Evolutionary conservation across 2,113 vertebrate genomes (phyloP).

Genomic region (Hydropotes inermis): DNA sequence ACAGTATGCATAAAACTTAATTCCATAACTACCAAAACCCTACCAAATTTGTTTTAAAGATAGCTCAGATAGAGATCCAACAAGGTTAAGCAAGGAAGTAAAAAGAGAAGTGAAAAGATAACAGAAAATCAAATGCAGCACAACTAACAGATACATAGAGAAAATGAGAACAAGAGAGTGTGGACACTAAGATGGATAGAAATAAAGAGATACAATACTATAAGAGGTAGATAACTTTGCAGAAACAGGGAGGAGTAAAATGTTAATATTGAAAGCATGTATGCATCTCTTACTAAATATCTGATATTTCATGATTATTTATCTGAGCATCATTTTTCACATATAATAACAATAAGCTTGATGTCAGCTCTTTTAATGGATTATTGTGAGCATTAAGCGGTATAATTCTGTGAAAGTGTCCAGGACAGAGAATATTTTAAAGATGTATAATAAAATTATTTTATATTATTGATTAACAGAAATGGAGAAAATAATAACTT

Average conservation of each 20-base stretch:
- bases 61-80: neutral
- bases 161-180: neutral
- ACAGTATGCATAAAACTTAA: neutral
- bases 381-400: neutral
- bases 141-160: neutral
- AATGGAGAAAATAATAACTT: neutral
- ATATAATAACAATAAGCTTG: neutral
- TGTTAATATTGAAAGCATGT: neutral
- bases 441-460: neutral
- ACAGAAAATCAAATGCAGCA: neutral
- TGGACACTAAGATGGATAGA: neutral
- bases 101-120: neutral
- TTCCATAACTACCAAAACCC: neutral
- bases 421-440: neutral
- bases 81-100: neutral
- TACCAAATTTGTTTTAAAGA: neutral
- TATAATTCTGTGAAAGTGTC: neutral
- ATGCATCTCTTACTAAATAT: neutral
- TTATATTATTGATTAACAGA: neutral
- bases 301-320: neutral
- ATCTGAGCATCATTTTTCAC: neutral
- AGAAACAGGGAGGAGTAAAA: neutral
- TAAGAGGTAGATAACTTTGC: too few species aligned
- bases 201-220: neutral
- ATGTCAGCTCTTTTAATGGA: neutral